phyloP scores from a whole-genome alignment of 2,797 vertebrate genomes.

The Mallotus villosus region DNA sequence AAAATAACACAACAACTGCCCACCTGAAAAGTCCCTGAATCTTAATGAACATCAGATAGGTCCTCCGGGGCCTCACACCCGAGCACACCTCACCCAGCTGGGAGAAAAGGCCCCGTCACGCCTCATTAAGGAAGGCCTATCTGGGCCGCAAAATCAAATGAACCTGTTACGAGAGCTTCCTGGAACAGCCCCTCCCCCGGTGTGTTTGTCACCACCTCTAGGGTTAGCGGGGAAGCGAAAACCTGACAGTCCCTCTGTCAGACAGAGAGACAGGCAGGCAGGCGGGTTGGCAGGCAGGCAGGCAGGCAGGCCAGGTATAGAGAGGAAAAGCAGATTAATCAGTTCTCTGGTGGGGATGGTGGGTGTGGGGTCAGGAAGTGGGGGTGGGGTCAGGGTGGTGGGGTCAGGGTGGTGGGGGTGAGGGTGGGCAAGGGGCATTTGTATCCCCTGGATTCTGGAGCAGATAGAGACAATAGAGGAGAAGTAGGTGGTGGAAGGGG shows the following conservation, averaged over 20 bases:
- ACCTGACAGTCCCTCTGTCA: slow-evolving; percentile 40
- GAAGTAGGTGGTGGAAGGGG: no score
- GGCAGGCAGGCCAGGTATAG: neutral
- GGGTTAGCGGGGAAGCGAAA: slow-evolving; percentile 40
- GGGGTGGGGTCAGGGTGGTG: no score
- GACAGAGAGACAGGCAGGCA: neutral
- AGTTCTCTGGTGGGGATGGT: slow-evolving; percentile 52
- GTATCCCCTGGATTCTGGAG: no score
- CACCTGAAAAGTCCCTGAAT: slow-evolving; percentile 52
- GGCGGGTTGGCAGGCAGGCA: neutral
- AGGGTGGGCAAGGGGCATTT: no score
- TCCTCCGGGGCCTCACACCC: slow-evolving; percentile 47
- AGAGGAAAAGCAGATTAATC: slow-evolving; percentile 61
- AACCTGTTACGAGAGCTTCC: slow-evolving; percentile 36
- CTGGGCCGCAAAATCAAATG: slow-evolving; percentile 37
- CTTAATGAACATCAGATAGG: slow-evolving; percentile 62
- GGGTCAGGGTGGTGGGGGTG: no score
- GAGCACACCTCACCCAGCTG: neutral
- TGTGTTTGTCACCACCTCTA: slow-evolving; percentile 39
- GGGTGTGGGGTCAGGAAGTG: no score
- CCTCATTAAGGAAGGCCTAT: slow-evolving; percentile 23
- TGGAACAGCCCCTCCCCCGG: slow-evolving; percentile 23
- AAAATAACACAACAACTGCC: slow-evolving; percentile 59
- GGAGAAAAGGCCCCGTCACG: slow-evolving; percentile 16
- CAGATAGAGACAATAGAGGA: no score